These are phyloP conservation scores for zebrafish (Danio rerio) DNA, from an alignment of 2,113 vertebrate species.

Conservation along the genomic window DNA sequence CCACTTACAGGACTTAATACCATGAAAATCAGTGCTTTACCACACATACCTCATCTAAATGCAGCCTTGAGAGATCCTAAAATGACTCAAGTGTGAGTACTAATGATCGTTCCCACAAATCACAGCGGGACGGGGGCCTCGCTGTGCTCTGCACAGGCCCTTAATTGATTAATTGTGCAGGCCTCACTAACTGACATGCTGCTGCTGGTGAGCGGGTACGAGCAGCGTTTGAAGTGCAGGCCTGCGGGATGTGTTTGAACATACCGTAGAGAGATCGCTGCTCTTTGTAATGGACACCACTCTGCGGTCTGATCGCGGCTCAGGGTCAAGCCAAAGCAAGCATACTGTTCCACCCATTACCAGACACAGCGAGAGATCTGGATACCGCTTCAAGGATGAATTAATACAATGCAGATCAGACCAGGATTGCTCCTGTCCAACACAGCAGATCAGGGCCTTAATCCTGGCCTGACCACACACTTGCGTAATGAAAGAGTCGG, in stretches of 20 bases:
- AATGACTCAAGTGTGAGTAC: conserved; percentile 64
- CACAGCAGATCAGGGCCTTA: conserved; percentile 69
- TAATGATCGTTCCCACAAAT: conserved; percentile 67
- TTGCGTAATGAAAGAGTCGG: conserved; percentile 69
- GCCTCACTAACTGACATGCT: conserved; percentile 75
- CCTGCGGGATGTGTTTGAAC: conserved; percentile 70
- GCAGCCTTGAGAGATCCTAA: conserved; percentile 52
- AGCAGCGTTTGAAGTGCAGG: conserved; percentile 68
- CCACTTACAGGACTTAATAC: not conserved
- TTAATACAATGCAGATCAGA: conserved; percentile 76
- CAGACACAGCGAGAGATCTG: conserved; percentile 40
- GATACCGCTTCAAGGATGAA: conserved; percentile 67
- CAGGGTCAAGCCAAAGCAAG: conserved; percentile 59
- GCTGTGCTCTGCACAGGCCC: conserved; percentile 62
- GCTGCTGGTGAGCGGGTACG: conserved; percentile 70
- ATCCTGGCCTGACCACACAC: conserved; percentile 74
- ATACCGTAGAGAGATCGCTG: conserved; percentile 63
- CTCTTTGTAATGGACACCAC: conserved; percentile 75
- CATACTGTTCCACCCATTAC: conserved; percentile 49
- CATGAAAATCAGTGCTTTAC: conserved; percentile 32
- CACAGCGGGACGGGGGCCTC: conserved; percentile 60
- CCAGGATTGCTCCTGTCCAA: conserved; percentile 64
- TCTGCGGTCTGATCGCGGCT: conserved; percentile 69
- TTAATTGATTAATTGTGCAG: conserved; percentile 77
- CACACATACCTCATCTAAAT: conserved; percentile 61